These are phyloP conservation scores for Unio pictorum DNA, from an alignment of 2,888 invertebrate species.

Conservation along the genomic window DNA sequence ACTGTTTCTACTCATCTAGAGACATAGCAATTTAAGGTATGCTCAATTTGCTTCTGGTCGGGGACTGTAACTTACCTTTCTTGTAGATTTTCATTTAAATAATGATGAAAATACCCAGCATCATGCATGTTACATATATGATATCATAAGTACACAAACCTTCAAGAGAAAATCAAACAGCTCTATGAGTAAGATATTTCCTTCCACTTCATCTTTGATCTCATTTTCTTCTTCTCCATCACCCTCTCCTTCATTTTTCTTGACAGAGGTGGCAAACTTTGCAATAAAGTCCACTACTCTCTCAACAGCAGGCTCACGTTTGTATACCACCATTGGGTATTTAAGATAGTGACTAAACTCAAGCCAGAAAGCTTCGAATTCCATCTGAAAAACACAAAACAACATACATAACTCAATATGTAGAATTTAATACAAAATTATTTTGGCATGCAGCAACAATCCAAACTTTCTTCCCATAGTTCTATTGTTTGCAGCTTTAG, in stretches of 20 bases:
- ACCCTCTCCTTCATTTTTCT: slow-evolving; percentile 9
- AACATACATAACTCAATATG: background rate
- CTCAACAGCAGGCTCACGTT: slow-evolving; percentile 80
- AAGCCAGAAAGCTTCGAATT: slow-evolving; percentile 77
- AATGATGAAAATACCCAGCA: background rate
- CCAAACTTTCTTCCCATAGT: too few relatives aligned
- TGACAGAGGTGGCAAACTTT: slow-evolving; percentile 78
- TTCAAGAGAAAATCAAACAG: slow-evolving; percentile 79
- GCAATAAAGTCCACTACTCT: slow-evolving; percentile 81
- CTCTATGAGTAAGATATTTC: slow-evolving; percentile 75
- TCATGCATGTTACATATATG: background rate
- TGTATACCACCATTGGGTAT: slow-evolving; percentile 79
- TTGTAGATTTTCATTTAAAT: too few relatives aligned
- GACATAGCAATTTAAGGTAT: too few relatives aligned
- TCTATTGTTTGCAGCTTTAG: too few relatives aligned
- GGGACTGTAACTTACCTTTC: too few relatives aligned
- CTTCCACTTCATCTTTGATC: slow-evolving; percentile 72
- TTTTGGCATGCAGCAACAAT: background rate
- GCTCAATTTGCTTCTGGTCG: too few relatives aligned
- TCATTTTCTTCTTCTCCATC: slow-evolving; percentile 25
- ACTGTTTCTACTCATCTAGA: too few relatives aligned
- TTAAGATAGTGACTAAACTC: slow-evolving; percentile 79
- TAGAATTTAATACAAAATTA: background rate
- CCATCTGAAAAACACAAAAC: slow-evolving; percentile 70
- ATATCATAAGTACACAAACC: slow-evolving; percentile 64